These are phyloP conservation scores for Ginglymostoma cirratum DNA, from an alignment of 2,113 vertebrate genomes.

Conservation along the genomic window DNA sequence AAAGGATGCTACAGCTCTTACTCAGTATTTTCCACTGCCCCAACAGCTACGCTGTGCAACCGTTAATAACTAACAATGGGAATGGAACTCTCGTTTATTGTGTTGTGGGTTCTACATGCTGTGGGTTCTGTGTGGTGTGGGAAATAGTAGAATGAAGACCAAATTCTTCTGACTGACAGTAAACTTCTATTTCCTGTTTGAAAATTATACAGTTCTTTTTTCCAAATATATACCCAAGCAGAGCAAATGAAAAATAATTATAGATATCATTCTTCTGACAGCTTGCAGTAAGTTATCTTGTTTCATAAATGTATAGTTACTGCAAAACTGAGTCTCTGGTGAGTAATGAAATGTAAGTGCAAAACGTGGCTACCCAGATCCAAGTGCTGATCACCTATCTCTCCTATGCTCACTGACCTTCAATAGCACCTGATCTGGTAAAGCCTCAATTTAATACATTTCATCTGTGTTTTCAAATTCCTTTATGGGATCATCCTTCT, in stretches of 20 bases:
- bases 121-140: constrained; percentile 26
- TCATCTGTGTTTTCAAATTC: not conserved
- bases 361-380: not conserved
- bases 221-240: not conserved
- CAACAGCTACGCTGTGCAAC: not conserved
- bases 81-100: not conserved
- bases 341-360: not conserved
- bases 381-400: not conserved
- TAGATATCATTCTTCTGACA: no score
- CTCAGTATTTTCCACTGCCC: constrained; percentile 23
- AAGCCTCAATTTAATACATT: not conserved
- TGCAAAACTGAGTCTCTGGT: not conserved
- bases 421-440: no score
- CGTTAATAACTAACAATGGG: not conserved
- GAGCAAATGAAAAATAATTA: constrained; percentile 1
- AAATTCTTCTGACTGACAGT: not conserved
- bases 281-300: not conserved
- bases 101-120: constrained; percentile 14
- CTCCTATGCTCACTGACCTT: not conserved
- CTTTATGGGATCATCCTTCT: no score
- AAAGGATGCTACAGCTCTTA: not conserved
- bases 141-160: not conserved
- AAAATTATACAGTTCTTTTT: not conserved
- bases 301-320: not conserved
- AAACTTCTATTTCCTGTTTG: constrained; percentile 18